Base-by-base conservation (phyloP, 2,797 vertebrate genomes). In the Silurus lanzhouensis region DNA sequence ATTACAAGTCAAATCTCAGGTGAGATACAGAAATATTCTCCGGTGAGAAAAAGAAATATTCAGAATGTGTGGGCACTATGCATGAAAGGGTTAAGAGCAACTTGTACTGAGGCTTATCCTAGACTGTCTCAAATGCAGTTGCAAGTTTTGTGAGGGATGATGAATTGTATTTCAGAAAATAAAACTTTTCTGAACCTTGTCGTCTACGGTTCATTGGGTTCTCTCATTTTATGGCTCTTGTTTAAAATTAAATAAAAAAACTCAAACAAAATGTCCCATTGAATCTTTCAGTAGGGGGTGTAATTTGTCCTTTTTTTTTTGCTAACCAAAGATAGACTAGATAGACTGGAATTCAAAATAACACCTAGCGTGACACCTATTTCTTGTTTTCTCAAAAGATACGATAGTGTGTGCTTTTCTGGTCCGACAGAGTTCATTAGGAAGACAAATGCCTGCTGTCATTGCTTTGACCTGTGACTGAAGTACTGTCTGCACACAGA, bases 391-490 rank as follows among this genome's bases (percentile, higher is more conserved):
- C 57, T 71, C 44, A 57, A 64, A 82, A 70, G 63, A 60, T 82
- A 52, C 46, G 66, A 31, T 44, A 6, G 66, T 77, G 38, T 67
- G 78, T 7, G 44, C 46, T 68, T 70, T 76, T 83, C 25, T 77
- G 19, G 19, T 86, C 27, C 66, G 82, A 83, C 75, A 80, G 22
- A 76, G 66, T 70, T 83, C 80, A 86, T 83, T 83, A 86, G 48
- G 67, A 74, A 74, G 85, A 86, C 67, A 86, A 86, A 86, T 86
- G 67, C n/a, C 60, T 83, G 58, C 75, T 80, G 64, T 74, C 81
- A 66, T 44, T 48, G 48, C 20, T 80, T 86, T 83, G 82, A 86
- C 81, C 74, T 83, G 60, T 86, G 81, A 66, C 75, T 52, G n/a
- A 64, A 72, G 27, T 78, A 63, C 64, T 64, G 76, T 74, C 48